Conservation (phyloP, 2,888 invertebrate genomes). For the Ephialtes manifestator region DNA sequence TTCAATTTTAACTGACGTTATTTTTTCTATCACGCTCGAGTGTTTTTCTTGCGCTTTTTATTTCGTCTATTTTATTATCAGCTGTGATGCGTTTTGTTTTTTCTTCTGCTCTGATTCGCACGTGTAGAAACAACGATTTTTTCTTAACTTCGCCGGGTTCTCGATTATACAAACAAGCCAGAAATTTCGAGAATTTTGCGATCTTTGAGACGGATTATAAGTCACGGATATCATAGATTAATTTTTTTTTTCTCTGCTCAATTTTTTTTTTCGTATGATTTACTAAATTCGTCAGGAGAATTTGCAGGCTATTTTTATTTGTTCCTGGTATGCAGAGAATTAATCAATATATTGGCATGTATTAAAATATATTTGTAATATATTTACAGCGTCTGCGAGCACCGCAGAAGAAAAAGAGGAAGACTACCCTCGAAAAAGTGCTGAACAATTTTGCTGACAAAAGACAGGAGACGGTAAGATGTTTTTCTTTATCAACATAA, state of each 20-base stretch:
- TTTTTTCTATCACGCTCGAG: neutral
- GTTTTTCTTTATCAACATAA: neutral
- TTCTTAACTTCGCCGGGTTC: neutral
- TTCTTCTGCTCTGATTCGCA: neutral
- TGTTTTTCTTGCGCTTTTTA: neutral
- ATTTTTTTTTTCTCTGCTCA: neutral
- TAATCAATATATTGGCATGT: neutral
- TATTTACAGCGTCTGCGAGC: conserved; percentile 41
- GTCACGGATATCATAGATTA: neutral
- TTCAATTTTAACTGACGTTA: conserved; percentile 4
- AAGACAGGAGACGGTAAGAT: conserved; percentile 66
- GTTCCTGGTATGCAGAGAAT: no score
- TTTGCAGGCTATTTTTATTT: no score
- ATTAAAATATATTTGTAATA: neutral
- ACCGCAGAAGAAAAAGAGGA: conserved; percentile 15
- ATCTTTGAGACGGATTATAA: neutral
- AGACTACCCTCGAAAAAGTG: conserved; percentile 48
- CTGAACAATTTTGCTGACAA: conserved; percentile 66
- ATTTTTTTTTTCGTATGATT: neutral
- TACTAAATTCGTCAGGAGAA: no score
- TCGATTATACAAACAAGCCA: neutral
- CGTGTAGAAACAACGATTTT: neutral
- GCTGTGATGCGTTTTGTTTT: neutral
- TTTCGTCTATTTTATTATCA: neutral
- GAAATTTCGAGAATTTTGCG: neutral